Percentiles rank a stretch among this genome's conserved stretches.
Evolutionary conservation across 1,140 invertebrate genomes (phyloP).

Genomic region (Diachasma alloeum): DNA sequence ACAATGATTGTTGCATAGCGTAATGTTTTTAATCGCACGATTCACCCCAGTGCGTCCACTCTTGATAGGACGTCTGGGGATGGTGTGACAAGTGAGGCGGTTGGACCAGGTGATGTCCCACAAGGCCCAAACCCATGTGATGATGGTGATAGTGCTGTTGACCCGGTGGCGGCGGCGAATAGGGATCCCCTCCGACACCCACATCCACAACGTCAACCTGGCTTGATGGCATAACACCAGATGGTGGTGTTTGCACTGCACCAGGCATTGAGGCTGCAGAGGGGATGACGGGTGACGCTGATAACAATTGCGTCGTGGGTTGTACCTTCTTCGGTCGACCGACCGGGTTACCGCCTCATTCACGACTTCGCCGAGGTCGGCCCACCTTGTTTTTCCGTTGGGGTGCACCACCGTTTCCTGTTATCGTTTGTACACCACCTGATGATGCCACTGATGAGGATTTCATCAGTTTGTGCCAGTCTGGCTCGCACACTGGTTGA

Average conservation of each 20-base stretch:
- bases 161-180: slow-evolving; percentile 64
- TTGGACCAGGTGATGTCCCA: slow-evolving; percentile 47
- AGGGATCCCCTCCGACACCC: slow-evolving; percentile 55
- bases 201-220: slow-evolving; percentile 58
- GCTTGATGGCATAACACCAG: slow-evolving; percentile 33
- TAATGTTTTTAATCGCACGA: slow-evolving; percentile 49
- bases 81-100: slow-evolving; percentile 45
- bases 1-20: neutral
- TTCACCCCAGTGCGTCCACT: slow-evolving; percentile 59
- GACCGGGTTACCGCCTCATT: slow-evolving; percentile 72
- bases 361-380: slow-evolving; percentile 70
- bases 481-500: slow-evolving; percentile 87
- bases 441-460: slow-evolving; percentile 56
- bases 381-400: slow-evolving; percentile 84
- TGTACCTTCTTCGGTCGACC: slow-evolving; percentile 64
- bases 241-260: slow-evolving; percentile 27
- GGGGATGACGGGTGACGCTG: slow-evolving; percentile 16
- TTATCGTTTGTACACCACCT: slow-evolving; percentile 68
- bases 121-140: slow-evolving; percentile 38
- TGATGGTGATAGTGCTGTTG: slow-evolving; percentile 52
- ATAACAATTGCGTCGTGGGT: slow-evolving; percentile 46
- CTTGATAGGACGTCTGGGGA: slow-evolving; percentile 53
- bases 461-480: slow-evolving; percentile 91
- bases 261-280: slow-evolving; percentile 32
- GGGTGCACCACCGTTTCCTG: slow-evolving; percentile 68